Conservation (phyloP, 1,140 invertebrate genomes). For the Cylas formicarius region DNA sequence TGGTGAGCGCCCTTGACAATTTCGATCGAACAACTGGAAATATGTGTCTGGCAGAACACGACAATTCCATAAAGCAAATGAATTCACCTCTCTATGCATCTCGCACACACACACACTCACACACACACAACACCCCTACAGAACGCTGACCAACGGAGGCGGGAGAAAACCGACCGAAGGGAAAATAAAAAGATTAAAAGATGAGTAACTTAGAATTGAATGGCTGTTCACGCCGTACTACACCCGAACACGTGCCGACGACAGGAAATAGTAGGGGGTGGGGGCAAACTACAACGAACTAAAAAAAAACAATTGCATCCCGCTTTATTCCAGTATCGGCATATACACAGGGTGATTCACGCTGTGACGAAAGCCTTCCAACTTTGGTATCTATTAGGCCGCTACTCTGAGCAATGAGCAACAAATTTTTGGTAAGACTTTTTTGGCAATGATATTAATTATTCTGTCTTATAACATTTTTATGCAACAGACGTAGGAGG, state of each 20-base stretch:
- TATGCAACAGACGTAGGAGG: too few species aligned
- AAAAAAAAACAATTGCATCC: constrained; percentile 16
- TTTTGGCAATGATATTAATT: too few species aligned
- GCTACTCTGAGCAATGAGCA: too few species aligned
- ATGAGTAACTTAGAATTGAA: constrained; percentile 21
- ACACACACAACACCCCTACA: too few species aligned
- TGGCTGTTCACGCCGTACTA: constrained; percentile 16
- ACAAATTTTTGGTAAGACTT: too few species aligned
- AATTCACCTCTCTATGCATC: constrained; percentile 12
- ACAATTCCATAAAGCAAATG: constrained; percentile 21
- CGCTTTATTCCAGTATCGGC: too few species aligned
- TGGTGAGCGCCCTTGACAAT: constrained; percentile 1
- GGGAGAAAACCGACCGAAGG: constrained; percentile 18
- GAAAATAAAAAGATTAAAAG: constrained; percentile 26
- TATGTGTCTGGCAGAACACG: constrained; percentile 14
- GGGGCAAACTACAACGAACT: constrained; percentile 1
- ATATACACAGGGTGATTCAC: too few species aligned
- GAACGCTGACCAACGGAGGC: constrained; percentile 9
- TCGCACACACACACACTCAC: not conserved
- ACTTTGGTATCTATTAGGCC: too few species aligned
- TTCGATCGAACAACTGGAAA: constrained; percentile 4
- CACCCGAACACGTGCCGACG: constrained; percentile 16
- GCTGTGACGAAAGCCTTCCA: too few species aligned
- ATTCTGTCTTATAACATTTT: too few species aligned
- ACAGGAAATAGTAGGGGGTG: constrained; percentile 12